Conservation (phyloP, 1,140 invertebrate species). For the Meloidogyne hapla region DNA sequence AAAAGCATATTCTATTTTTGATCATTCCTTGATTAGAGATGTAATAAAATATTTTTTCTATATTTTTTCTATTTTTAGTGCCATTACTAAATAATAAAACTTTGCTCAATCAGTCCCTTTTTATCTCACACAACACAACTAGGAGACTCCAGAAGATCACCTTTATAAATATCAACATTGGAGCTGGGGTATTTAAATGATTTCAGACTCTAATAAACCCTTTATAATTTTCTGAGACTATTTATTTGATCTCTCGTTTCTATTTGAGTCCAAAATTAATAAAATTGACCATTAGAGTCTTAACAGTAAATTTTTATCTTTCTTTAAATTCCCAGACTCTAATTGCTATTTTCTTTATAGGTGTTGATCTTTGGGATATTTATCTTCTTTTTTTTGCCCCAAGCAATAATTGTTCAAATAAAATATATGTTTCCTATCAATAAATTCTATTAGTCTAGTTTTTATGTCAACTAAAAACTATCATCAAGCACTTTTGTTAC, state of each 20-base stretch:
- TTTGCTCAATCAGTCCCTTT: no score
- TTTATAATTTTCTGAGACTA: no score
- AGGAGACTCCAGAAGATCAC: no score
- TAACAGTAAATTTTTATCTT: background rate
- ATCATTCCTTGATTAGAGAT: background rate
- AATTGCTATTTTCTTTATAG: background rate
- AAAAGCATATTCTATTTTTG: background rate
- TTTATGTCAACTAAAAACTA: background rate
- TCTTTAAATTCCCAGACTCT: background rate
- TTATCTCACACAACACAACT: no score
- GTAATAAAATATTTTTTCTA: background rate
- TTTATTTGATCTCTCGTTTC: no score
- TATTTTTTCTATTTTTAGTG: background rate
- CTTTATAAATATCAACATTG: no score
- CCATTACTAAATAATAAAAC: background rate
- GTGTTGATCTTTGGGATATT: background rate
- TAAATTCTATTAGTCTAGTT: background rate
- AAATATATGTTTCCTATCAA: background rate
- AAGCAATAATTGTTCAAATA: slow-evolving; percentile 6
- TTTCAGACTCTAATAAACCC: background rate
- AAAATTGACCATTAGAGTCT: background rate
- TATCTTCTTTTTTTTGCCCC: background rate
- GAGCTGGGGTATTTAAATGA: no score
- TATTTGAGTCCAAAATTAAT: background rate
- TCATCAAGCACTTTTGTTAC: background rate